Percentiles rank a stretch among this genome's conserved stretches.
phyloP scores from a whole-genome alignment of 2,113 vertebrate genomes.

The Periophthalmodon schlosseri region DNA sequence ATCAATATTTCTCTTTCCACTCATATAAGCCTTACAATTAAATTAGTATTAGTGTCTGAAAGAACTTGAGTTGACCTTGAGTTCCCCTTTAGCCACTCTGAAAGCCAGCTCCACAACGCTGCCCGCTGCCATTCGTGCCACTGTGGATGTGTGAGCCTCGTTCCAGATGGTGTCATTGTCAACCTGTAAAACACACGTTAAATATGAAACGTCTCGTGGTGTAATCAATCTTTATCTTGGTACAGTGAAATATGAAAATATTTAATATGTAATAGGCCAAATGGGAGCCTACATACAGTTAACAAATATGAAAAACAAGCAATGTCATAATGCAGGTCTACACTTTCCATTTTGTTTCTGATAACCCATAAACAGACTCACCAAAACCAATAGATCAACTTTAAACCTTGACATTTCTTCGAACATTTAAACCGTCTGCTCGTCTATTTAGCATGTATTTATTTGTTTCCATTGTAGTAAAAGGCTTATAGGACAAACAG shows the following conservation, averaged over 20 bases:
- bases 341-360: neutral
- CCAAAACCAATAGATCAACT: neutral
- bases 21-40: too few relatives aligned
- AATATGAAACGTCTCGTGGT: neutral
- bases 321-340: neutral
- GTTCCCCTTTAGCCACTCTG: conserved; percentile 87
- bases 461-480: conserved; percentile 2
- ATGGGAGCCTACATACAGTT: neutral
- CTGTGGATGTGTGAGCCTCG: conserved; percentile 92
- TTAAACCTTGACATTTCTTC: neutral
- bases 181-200: conserved; percentile 76
- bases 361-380: neutral
- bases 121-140: conserved; percentile 89
- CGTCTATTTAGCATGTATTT: neutral
- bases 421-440: neutral
- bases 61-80: conserved; percentile 80
- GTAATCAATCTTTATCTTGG: too few relatives aligned
- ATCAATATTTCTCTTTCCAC: too few relatives aligned
- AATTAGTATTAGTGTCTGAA: neutral
- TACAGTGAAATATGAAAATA: too few relatives aligned
- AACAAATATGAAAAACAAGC: too few relatives aligned
- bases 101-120: conserved; percentile 89
- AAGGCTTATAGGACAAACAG: neutral
- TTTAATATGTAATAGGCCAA: neutral
- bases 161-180: conserved; percentile 98